These are phyloP conservation scores for Merops nubicus DNA, from an alignment of 2,113 vertebrate species.

Conservation along the genomic window DNA sequence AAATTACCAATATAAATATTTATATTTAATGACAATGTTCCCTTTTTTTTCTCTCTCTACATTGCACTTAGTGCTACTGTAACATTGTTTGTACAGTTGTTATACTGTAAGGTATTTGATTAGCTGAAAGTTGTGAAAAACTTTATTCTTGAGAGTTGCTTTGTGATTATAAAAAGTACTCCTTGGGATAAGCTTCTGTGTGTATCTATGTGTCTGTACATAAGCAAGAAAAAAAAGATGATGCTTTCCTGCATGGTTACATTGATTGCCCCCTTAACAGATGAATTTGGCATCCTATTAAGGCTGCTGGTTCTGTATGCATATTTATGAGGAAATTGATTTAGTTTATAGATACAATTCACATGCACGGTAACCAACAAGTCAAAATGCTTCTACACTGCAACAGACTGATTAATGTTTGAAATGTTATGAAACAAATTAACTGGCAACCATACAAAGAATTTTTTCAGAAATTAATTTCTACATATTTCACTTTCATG, in stretches of 20 bases:
- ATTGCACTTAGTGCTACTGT: not conserved
- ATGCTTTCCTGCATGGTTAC: not conserved
- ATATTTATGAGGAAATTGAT: not conserved
- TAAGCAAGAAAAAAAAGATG: not conserved
- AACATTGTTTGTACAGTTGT: not conserved
- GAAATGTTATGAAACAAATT: not conserved
- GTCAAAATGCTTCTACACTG: not conserved
- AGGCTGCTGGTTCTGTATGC: not conserved
- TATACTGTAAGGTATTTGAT: not conserved
- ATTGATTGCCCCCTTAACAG: not conserved
- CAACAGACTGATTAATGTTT: not conserved
- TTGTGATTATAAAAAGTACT: not conserved
- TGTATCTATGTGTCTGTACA: not conserved
- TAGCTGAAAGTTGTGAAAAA: not conserved
- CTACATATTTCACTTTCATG: not conserved
- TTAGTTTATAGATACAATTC: not conserved
- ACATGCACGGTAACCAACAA: not conserved
- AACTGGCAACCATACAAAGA: not conserved
- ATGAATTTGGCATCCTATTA: not conserved
- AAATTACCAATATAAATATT: not conserved
- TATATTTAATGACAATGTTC: not conserved
- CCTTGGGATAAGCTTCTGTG: not conserved
- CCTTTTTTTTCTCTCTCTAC: not conserved
- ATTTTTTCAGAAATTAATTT: constrained; percentile 16
- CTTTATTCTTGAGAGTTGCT: not conserved